Evolutionary conservation across 2,888 invertebrate genomes (phyloP).

Genomic region (Nudaria mundana): DNA sequence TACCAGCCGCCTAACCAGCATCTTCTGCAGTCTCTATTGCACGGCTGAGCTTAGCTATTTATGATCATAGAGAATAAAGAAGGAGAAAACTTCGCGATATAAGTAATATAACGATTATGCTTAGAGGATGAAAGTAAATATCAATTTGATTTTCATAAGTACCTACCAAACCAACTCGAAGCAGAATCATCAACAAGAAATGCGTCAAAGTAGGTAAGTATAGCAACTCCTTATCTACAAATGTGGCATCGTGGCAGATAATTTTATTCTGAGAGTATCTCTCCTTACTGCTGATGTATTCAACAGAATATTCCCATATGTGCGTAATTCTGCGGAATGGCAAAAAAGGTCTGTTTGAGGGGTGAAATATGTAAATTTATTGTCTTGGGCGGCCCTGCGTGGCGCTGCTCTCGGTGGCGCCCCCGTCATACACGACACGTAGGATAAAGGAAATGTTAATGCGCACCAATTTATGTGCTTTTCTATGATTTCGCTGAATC

Average conservation of each 20-base stretch:
- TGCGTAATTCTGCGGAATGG: slow-evolving; percentile 81
- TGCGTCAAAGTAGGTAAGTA: slow-evolving; percentile 55
- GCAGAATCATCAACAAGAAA: no score
- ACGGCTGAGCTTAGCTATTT: no score
- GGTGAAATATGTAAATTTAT: slow-evolving; percentile 82
- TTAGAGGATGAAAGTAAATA: no score
- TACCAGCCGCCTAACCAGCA: no score
- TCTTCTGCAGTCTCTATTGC: no score
- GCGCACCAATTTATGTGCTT: slow-evolving; percentile 80
- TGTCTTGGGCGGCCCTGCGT: slow-evolving; percentile 77
- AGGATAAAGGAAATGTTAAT: slow-evolving; percentile 82
- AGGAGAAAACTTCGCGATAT: no score
- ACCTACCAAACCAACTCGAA: no score
- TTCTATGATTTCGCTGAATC: slow-evolving; percentile 81
- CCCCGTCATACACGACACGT: slow-evolving; percentile 81
- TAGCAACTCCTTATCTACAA: slow-evolving; percentile 66
- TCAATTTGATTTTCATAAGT: no score
- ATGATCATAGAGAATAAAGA: no score
- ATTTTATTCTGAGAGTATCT: slow-evolving; percentile 80
- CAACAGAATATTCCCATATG: slow-evolving; percentile 81
- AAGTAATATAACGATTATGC: no score
- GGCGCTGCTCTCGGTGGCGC: slow-evolving; percentile 52
- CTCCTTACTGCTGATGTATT: slow-evolving; percentile 80
- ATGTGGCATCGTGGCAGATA: slow-evolving; percentile 74
- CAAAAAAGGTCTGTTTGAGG: slow-evolving; percentile 82